Conservation (phyloP, 1,140 invertebrate species). For the Phenacoccus solenopsis region DNA sequence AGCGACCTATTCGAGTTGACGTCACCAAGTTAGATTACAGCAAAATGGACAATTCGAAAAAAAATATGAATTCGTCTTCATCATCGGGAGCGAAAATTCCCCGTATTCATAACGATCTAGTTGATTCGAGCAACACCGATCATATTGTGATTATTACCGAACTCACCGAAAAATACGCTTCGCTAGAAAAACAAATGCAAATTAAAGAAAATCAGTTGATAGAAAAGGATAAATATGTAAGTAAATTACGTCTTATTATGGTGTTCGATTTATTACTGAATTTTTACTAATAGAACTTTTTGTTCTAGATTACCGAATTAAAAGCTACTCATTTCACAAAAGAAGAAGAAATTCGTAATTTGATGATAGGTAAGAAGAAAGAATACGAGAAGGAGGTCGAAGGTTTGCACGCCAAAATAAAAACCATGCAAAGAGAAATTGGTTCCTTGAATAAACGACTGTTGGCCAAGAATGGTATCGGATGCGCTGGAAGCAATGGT, state of each 20-base stretch:
- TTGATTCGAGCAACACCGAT: conserved; percentile 79
- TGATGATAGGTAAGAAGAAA: conserved; percentile 68
- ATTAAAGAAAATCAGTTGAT: conserved; percentile 76
- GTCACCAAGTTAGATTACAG: conserved; percentile 46
- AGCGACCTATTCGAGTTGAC: conserved; percentile 35
- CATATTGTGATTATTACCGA: conserved; percentile 89
- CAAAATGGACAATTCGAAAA: conserved; percentile 12
- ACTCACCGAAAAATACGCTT: conserved; percentile 83
- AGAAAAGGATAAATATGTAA: conserved; percentile 80
- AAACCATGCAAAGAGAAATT: conserved; percentile 65
- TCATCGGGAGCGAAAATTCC: conserved; percentile 24
- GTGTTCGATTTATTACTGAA: not conserved
- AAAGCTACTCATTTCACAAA: conserved; percentile 83
- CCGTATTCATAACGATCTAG: conserved; percentile 30
- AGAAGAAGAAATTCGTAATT: conserved; percentile 69
- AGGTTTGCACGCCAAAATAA: conserved; percentile 62
- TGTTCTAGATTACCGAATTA: conserved; percentile 71
- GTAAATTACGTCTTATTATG: conserved; percentile 23
- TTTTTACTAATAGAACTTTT: conserved; percentile 8
- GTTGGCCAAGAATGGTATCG: not conserved
- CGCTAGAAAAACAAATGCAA: conserved; percentile 74
- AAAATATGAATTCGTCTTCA: conserved; percentile 28
- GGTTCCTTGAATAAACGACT: conserved; percentile 62
- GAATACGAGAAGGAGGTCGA: conserved; percentile 68
- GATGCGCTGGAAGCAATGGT: not conserved